Evolutionary conservation across 2,113 vertebrate genomes (phyloP).

Genomic region (Marmota monax): DNA sequence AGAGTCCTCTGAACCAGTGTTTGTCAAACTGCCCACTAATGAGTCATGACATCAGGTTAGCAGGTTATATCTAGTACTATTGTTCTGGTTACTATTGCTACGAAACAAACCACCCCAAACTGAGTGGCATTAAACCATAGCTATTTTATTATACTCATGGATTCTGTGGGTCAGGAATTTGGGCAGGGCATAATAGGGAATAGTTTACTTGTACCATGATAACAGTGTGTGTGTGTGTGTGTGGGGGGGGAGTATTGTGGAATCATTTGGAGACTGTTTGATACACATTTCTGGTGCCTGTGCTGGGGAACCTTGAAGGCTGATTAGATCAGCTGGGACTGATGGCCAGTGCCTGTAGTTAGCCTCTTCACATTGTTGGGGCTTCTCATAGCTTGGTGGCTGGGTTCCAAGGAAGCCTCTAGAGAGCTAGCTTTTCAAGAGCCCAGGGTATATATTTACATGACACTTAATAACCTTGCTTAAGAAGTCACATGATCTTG

Average conservation of each 20-base stretch:
- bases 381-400: background rate
- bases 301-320: background rate
- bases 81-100: background rate
- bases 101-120: background rate
- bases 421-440: background rate
- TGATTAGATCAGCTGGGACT: background rate
- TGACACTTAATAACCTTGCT: background rate
- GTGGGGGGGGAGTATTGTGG: background rate
- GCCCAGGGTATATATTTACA: background rate
- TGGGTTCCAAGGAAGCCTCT: background rate
- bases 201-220: background rate
- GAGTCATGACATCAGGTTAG: background rate
- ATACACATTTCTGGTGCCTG: background rate
- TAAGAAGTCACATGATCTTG: background rate
- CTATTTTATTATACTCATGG: background rate
- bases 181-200: background rate
- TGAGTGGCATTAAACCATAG: background rate
- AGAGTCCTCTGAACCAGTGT: background rate
- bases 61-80: background rate
- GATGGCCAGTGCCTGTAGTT: background rate
- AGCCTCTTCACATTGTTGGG: background rate
- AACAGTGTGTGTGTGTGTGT: no score
- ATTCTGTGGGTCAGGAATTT: background rate
- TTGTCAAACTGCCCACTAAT: background rate
- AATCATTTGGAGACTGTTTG: background rate